phyloP scores from a whole-genome alignment of 1,140 invertebrate species.

The Magallana ariakensis region DNA sequence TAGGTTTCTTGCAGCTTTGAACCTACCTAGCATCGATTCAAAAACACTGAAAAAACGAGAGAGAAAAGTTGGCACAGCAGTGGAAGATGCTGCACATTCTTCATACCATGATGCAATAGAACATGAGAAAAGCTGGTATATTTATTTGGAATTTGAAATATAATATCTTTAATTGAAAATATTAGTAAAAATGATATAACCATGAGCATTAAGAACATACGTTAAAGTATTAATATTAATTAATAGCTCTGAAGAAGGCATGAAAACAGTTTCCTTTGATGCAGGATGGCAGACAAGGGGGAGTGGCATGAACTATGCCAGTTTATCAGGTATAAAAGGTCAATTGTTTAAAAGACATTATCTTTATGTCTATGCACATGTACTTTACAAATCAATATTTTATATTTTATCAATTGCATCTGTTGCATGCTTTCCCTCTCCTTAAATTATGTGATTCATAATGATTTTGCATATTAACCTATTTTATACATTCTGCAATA shows the following conservation, averaged over 20 bases:
- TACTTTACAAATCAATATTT: neutral
- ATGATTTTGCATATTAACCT: no score
- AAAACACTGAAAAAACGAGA: neutral
- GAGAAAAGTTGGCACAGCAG: neutral
- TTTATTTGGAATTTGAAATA: no score
- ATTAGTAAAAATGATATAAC: no score
- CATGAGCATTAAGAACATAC: no score
- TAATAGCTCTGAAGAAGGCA: neutral
- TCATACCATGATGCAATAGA: neutral
- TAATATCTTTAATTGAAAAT: neutral
- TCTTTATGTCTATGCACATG: no score
- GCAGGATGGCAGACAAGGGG: slow-evolving; percentile 43
- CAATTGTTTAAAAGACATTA: no score
- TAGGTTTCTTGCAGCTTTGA: neutral
- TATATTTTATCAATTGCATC: neutral
- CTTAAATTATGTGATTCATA: neutral
- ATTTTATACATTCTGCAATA: no score
- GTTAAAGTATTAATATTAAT: neutral
- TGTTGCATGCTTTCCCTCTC: neutral
- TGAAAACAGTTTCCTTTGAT: slow-evolving; percentile 15
- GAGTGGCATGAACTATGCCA: slow-evolving; percentile 3
- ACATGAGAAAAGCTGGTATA: neutral
- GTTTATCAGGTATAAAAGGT: slow-evolving; percentile 23
- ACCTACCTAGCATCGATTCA: neutral
- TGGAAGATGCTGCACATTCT: neutral